Conservation (phyloP, 2,888 invertebrate genomes). For the Salticus scenicus region DNA sequence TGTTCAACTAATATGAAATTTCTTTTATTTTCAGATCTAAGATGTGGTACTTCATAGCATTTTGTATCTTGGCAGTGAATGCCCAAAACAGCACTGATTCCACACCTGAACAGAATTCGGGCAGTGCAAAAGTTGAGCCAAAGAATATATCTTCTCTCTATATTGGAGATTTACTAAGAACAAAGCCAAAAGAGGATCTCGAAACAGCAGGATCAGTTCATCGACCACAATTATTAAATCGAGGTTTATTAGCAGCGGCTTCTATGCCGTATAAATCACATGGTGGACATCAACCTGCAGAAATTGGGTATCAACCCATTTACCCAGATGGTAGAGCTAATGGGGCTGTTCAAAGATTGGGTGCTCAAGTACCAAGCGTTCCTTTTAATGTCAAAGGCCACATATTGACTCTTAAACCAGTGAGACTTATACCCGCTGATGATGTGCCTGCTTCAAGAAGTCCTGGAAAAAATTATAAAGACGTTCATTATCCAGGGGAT, state of each 20-base stretch:
- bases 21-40: constrained; percentile 20
- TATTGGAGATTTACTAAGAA: constrained; percentile 52
- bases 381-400: neutral
- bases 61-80: constrained; percentile 7
- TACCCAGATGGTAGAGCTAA: neutral
- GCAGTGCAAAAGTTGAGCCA: neutral
- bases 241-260: neutral
- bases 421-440: neutral
- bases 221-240: neutral
- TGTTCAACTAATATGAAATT: too few relatives aligned
- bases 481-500: neutral
- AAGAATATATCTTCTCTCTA: constrained; percentile 43
- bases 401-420: neutral
- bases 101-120: neutral
- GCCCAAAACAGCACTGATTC: neutral
- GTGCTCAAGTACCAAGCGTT: neutral
- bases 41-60: neutral
- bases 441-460: neutral
- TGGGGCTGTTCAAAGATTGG: too few relatives aligned
- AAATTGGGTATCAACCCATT: neutral
- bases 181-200: constrained; percentile 17
- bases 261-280: neutral
- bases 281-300: neutral
- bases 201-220: constrained; percentile 20
- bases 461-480: neutral